Conservation (phyloP, 2,113 vertebrate species). For the Tenrec ecaudatus region DNA sequence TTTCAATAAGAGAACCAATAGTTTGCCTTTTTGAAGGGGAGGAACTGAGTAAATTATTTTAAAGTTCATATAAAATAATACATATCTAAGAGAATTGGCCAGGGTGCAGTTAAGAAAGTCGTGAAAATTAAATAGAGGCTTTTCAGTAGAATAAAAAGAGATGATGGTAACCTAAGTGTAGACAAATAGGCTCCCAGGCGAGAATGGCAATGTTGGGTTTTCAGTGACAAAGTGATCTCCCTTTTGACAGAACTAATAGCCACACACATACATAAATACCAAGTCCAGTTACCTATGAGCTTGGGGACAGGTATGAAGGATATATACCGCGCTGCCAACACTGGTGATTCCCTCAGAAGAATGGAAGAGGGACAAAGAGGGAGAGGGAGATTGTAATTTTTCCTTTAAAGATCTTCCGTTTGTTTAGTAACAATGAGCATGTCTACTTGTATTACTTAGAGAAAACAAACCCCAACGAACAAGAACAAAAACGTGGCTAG, state of each 20-base stretch:
- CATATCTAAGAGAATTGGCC: neutral
- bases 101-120: constrained; percentile 23
- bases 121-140: too few species aligned
- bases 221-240: neutral
- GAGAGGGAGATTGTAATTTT: neutral
- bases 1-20: constrained; percentile 35
- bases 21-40: neutral
- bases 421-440: neutral
- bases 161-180: too few species aligned
- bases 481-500: neutral
- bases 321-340: neutral
- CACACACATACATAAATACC: neutral
- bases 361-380: neutral
- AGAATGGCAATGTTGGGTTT: neutral
- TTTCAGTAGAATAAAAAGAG: too few species aligned
- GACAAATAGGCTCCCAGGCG: too few species aligned
- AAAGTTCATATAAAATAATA: constrained; percentile 46
- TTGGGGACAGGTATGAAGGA: neutral
- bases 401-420: neutral
- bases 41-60: neutral
- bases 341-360: neutral
- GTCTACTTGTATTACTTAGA: neutral
- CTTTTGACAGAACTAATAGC: neutral
- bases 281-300: neutral
- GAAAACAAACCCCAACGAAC: neutral